phyloP scores from a whole-genome alignment of 2,888 invertebrate genomes.

The Craniophora ligustri region DNA sequence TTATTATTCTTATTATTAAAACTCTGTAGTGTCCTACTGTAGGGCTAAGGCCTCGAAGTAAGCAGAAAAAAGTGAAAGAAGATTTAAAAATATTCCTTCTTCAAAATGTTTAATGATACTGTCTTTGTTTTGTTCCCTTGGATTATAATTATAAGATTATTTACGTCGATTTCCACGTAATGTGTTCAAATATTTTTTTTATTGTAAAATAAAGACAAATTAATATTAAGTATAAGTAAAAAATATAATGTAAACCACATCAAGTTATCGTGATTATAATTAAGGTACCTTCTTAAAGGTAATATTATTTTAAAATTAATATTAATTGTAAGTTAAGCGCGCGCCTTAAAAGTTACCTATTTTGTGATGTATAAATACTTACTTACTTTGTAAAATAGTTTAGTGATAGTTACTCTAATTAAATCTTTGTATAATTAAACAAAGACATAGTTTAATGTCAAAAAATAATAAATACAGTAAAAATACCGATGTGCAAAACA shows the following conservation, averaged over 20 bases:
- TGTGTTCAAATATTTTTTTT: slow-evolving; percentile 26
- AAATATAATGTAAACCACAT: slow-evolving; percentile 48
- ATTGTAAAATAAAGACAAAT: slow-evolving; percentile 17
- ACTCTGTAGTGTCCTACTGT: too few relatives aligned
- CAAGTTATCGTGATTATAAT: slow-evolving; percentile 54
- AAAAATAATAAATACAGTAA: too few relatives aligned
- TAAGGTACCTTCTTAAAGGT: slow-evolving; percentile 31
- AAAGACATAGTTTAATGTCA: too few relatives aligned
- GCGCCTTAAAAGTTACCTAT: slow-evolving; percentile 57
- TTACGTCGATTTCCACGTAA: slow-evolving; percentile 35
- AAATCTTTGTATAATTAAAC: too few relatives aligned
- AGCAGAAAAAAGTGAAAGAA: too few relatives aligned
- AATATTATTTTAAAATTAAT: background rate
- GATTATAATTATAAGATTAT: background rate
- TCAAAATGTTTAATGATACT: background rate
- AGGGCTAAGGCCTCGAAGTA: too few relatives aligned
- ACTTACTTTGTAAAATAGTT: too few relatives aligned
- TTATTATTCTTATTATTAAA: too few relatives aligned
- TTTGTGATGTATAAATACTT: slow-evolving; percentile 30
- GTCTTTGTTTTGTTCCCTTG: background rate
- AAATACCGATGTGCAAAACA: too few relatives aligned
- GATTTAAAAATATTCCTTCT: too few relatives aligned
- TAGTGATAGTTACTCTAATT: too few relatives aligned
- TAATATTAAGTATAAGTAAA: background rate
- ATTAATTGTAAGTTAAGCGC: slow-evolving; percentile 30